Conservation (phyloP, 2,888 invertebrate species). For the Clostera curtula region DNA sequence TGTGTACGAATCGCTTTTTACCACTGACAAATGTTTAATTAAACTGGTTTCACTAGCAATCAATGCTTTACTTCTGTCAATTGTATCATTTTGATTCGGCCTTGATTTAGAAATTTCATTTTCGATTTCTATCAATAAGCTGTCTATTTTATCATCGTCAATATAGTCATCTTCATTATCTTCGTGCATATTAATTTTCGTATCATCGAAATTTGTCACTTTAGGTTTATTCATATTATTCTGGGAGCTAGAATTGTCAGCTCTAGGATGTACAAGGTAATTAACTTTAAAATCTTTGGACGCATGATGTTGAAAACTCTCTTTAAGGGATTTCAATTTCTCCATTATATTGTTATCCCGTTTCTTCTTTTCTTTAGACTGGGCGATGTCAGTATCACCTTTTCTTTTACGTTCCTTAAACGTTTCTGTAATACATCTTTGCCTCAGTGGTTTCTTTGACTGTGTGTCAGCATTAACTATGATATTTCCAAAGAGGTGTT, state of each 20-base stretch:
- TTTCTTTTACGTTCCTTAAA: constrained; percentile 51
- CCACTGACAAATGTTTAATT: no score
- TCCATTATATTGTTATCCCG: constrained; percentile 40
- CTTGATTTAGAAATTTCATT: constrained; percentile 37
- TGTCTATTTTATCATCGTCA: constrained; percentile 38
- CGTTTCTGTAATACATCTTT: constrained; percentile 35
- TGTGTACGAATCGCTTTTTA: constrained; percentile 1
- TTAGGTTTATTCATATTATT: no score
- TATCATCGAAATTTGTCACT: no score
- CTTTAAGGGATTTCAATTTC: constrained; percentile 41
- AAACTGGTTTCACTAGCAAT: no score
- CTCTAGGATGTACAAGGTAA: no score
- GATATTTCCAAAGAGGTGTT: constrained; percentile 12
- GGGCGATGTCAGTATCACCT: constrained; percentile 19
- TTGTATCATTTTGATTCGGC: neutral
- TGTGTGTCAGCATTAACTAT: constrained; percentile 3
- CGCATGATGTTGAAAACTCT: constrained; percentile 38
- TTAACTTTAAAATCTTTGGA: constrained; percentile 28
- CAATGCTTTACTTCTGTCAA: neutral
- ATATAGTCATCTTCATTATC: constrained; percentile 28
- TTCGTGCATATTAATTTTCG: constrained; percentile 11
- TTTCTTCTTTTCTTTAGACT: constrained; percentile 54
- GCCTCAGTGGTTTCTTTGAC: constrained; percentile 19
- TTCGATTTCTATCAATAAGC: constrained; percentile 50
- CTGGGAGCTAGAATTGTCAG: no score